These are phyloP conservation scores for Pleuronectes platessa DNA, from an alignment of 2,113 vertebrate species.

Conservation along the genomic window DNA sequence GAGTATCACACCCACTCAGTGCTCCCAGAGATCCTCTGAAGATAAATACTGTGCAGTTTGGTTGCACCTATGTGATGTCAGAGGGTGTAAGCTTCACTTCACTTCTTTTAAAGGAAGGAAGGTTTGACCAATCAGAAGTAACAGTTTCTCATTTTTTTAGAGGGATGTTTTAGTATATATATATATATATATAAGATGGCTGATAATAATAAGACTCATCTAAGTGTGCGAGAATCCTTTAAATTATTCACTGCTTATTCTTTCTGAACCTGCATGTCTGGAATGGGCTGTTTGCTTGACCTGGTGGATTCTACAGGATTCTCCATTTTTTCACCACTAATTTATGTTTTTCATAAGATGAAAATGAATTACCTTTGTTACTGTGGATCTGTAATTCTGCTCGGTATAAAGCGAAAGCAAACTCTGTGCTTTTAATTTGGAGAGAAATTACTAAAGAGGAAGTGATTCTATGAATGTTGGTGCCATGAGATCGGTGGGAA, in stretches of 20 bases:
- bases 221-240: constrained; percentile 5
- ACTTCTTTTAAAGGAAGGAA: neutral
- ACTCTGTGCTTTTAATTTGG: too few relatives aligned
- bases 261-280: too few relatives aligned
- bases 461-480: too few relatives aligned
- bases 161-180: neutral
- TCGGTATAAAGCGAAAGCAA: too few relatives aligned
- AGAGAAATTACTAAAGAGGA: too few relatives aligned
- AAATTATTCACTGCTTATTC: constrained; percentile 32
- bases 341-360: too few relatives aligned
- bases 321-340: too few relatives aligned
- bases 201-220: constrained; percentile 10
- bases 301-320: too few relatives aligned
- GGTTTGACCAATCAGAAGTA: neutral
- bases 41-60: constrained; percentile 3
- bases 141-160: neutral
- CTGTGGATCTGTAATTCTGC: too few relatives aligned
- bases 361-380: too few relatives aligned
- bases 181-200: neutral
- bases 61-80: neutral
- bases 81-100: neutral
- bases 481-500: too few relatives aligned
- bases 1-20: constrained; percentile 44
- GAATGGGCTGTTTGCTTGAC: too few relatives aligned
- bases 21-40: constrained; percentile 32